Evolutionary conservation across 2,797 vertebrate species (phyloP).

Genomic region (Philypnodon macrostomus): DNA sequence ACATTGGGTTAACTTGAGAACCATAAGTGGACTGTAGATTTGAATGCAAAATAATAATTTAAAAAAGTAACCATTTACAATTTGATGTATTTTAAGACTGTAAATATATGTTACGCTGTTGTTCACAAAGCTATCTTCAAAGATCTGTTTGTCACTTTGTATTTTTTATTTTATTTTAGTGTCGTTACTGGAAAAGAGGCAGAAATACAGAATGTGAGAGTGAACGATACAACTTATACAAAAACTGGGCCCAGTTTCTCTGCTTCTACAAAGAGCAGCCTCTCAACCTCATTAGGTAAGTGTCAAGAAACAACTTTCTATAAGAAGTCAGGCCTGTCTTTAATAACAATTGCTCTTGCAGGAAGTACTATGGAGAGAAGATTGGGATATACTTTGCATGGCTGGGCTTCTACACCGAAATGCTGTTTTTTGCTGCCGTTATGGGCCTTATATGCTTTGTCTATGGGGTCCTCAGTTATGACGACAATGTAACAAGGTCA

Average conservation of each 20-base stretch:
- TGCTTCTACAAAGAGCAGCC: conserved; percentile 96
- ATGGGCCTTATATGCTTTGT: conserved; percentile 90
- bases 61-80: too few species aligned
- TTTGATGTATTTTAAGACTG: too few species aligned
- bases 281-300: conserved; percentile 89
- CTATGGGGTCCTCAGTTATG: conserved; percentile 87
- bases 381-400: conserved; percentile 98
- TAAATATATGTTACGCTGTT: too few species aligned
- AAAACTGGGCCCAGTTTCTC: conserved; percentile 88
- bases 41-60: conserved; percentile 5
- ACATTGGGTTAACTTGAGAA: too few species aligned
- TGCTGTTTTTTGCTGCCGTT: conserved; percentile 89
- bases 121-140: neutral
- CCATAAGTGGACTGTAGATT: too few species aligned
- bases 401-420: conserved; percentile 97
- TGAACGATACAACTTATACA: conserved; percentile 84
- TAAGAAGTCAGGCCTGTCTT: too few species aligned
- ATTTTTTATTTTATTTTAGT: conserved; percentile 66
- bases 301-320: neutral
- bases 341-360: conserved; percentile 47
- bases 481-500: conserved; percentile 63
- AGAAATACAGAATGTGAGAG: conserved; percentile 80
- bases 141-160: neutral
- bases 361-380: conserved; percentile 96
- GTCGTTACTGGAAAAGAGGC: conserved; percentile 87